phyloP scores from a whole-genome alignment of 1,140 invertebrate genomes.

The Drosophila lacteicornis region DNA sequence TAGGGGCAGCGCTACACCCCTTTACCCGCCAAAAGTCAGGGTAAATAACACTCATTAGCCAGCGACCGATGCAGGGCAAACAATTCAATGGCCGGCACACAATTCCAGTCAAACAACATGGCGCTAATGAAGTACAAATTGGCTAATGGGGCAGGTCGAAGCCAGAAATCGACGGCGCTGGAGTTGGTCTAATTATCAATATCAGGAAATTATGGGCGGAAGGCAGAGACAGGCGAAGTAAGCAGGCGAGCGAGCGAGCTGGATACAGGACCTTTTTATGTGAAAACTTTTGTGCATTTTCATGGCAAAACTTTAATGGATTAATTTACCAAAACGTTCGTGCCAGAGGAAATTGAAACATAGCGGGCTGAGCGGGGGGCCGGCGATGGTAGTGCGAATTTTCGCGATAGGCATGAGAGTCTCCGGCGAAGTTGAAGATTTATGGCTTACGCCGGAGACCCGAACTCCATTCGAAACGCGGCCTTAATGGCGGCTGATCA shows the following conservation, averaged over 20 bases:
- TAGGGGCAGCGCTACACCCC: neutral
- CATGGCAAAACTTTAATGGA: slow-evolving; percentile 81
- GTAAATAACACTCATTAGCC: slow-evolving; percentile 55
- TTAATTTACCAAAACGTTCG: slow-evolving; percentile 77
- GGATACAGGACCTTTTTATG: slow-evolving; percentile 62
- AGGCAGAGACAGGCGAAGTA: slow-evolving; percentile 6
- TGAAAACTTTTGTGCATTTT: slow-evolving; percentile 79
- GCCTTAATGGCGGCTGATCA: slow-evolving; percentile 55
- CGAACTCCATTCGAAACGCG: slow-evolving; percentile 13
- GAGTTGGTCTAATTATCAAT: slow-evolving; percentile 72
- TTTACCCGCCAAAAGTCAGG: neutral
- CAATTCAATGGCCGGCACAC: slow-evolving; percentile 10
- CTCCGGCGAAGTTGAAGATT: slow-evolving; percentile 28
- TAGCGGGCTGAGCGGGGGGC: slow-evolving; percentile 15
- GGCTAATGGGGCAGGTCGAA: slow-evolving; percentile 58
- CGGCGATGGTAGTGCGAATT: slow-evolving; percentile 4
- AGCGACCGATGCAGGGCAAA: slow-evolving; percentile 9
- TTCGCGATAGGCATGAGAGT: slow-evolving; percentile 22
- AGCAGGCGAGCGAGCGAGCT: slow-evolving; percentile 2
- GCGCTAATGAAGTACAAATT: slow-evolving; percentile 82
- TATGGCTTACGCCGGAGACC: slow-evolving; percentile 22
- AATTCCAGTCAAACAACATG: slow-evolving; percentile 23
- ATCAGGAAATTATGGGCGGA: slow-evolving; percentile 43
- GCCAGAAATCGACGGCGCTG: slow-evolving; percentile 7
- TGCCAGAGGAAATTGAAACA: slow-evolving; percentile 76